These are phyloP conservation scores for Leptoclinus maculatus DNA, from an alignment of 2,797 vertebrate species.

Conservation along the genomic window DNA sequence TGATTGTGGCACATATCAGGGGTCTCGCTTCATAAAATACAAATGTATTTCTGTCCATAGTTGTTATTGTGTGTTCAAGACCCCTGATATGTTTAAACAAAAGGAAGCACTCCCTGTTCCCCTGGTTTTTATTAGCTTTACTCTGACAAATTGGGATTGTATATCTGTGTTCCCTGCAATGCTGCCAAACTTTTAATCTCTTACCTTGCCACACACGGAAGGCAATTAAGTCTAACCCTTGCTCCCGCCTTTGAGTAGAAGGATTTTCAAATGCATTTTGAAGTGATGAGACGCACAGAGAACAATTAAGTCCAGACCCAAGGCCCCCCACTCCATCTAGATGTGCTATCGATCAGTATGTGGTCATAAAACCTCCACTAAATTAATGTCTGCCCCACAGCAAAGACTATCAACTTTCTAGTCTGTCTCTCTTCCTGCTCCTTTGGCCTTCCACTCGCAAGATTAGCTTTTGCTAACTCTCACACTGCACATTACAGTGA, in stretches of 20 bases:
- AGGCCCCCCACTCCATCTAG: constrained; percentile 69
- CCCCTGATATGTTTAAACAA: constrained; percentile 12
- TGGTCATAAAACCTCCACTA: constrained; percentile 76
- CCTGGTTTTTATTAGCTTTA: not conserved
- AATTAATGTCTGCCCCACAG: constrained; percentile 77
- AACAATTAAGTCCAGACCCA: constrained; percentile 80
- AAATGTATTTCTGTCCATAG: constrained; percentile 9
- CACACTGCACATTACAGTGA: constrained; percentile 27
- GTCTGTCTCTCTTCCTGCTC: constrained; percentile 66
- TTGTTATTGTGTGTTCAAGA: constrained; percentile 15
- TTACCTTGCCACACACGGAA: constrained; percentile 58
- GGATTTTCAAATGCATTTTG: constrained; percentile 72
- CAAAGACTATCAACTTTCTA: constrained; percentile 68
- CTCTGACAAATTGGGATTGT: constrained; percentile 39
- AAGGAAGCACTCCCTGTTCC: constrained; percentile 7
- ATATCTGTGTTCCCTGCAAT: constrained; percentile 51
- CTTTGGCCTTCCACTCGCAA: constrained; percentile 34
- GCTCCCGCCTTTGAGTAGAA: constrained; percentile 62
- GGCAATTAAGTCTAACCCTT: constrained; percentile 62
- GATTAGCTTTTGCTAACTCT: constrained; percentile 39
- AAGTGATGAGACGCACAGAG: constrained; percentile 70
- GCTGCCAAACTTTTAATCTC: constrained; percentile 62
- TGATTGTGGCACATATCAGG: constrained; percentile 24
- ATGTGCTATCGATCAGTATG: constrained; percentile 78
- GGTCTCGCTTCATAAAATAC: constrained; percentile 45